Percentiles rank a stretch among this genome's conserved stretches.
Evolutionary conservation across 1,140 invertebrate genomes (phyloP).

Genomic region (Wasmannia auropunctata): DNA sequence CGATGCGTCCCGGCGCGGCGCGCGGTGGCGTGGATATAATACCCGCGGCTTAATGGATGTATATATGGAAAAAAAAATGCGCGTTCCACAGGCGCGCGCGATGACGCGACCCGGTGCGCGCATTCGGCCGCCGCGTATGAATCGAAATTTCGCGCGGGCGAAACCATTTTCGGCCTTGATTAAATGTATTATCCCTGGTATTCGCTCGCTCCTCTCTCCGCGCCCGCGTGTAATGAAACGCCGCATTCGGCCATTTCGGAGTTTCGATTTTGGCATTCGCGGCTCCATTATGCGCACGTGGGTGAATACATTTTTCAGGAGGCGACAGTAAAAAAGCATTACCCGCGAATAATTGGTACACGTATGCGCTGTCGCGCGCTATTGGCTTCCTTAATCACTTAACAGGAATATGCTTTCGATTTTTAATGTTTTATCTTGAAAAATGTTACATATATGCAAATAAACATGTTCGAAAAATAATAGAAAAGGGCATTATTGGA

Average conservation of each 20-base stretch:
- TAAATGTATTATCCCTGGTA: conserved; percentile 50
- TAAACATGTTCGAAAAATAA: background rate
- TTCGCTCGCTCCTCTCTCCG: conserved; percentile 8
- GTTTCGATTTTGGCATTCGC: conserved; percentile 25
- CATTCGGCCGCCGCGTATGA: conserved; percentile 30
- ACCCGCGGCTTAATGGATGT: conserved; percentile 48
- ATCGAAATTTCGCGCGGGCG: conserved; percentile 44
- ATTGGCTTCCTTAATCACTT: conserved; percentile 26
- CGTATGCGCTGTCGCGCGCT: conserved; percentile 5
- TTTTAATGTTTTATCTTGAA: conserved; percentile 36
- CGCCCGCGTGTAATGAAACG: conserved; percentile 38
- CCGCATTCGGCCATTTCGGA: conserved; percentile 11
- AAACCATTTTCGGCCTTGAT: conserved; percentile 52
- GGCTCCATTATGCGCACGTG: conserved; percentile 31
- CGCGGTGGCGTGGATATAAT: conserved; percentile 30
- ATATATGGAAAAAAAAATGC: conserved; percentile 27
- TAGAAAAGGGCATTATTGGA: background rate
- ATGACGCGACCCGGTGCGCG: conserved; percentile 1
- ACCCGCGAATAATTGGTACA: conserved; percentile 36
- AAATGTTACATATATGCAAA: conserved; percentile 10
- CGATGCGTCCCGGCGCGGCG: background rate
- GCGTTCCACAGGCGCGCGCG: background rate
- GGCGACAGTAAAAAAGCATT: conserved; percentile 57
- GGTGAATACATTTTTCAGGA: conserved; percentile 25
- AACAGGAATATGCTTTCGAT: conserved; percentile 55